Conservation (phyloP, 2,888 invertebrate species). For the Stegana nigrithorax region DNA sequence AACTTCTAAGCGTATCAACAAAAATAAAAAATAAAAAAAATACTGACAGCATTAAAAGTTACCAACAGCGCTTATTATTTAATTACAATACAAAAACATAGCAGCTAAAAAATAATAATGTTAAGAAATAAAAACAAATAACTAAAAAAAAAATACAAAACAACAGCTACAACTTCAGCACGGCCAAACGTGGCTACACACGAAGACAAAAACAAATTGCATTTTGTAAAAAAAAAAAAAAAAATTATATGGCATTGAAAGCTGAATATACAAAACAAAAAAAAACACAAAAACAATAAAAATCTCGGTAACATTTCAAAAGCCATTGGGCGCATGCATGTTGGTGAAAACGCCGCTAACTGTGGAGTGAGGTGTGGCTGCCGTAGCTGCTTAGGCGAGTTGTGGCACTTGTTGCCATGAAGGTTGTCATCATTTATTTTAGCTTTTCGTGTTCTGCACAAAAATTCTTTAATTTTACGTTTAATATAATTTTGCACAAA, state of each 20-base stretch:
- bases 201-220: neutral
- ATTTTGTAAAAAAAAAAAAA: neutral
- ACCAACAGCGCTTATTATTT: neutral
- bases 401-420: neutral
- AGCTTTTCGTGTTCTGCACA: neutral
- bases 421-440: neutral
- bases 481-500: neutral
- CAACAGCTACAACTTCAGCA: neutral
- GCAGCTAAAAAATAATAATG: neutral
- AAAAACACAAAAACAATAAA: neutral
- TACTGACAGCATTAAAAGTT: neutral
- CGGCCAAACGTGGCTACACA: neutral
- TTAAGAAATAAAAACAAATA: neutral
- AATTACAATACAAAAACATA: neutral
- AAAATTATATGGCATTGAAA: neutral
- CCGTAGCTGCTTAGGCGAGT: neutral
- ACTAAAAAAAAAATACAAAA: neutral
- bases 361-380: constrained; percentile 12
- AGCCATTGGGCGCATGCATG: constrained; percentile 2
- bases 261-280: neutral
- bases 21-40: neutral
- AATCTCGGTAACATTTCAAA: constrained; percentile 12
- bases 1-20: too few relatives aligned
- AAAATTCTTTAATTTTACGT: neutral
- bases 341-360: constrained; percentile 2